A percentile compares a stretch with the other conserved stretches of the same genome.
These are phyloP conservation scores for Pangasianodon gigas DNA, from an alignment of 2,113 vertebrate genomes.

Conservation along the genomic window DNA sequence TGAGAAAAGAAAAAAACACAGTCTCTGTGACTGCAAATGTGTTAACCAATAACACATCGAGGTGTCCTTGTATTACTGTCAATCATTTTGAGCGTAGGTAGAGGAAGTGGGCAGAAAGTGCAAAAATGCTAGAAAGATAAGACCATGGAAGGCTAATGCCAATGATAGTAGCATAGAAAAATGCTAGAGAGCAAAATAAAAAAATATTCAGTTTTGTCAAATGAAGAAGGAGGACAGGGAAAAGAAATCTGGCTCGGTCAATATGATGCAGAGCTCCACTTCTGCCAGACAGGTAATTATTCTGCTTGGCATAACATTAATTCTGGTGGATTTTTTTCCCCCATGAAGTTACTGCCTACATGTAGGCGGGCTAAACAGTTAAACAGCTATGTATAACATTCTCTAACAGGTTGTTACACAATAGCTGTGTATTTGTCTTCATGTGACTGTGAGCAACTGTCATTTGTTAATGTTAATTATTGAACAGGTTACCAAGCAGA, in stretches of 20 bases:
- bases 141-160: not conserved
- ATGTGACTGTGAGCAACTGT: not conserved
- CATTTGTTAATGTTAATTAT: not conserved
- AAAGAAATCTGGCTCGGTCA: conserved; percentile 2
- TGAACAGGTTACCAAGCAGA: not conserved
- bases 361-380: not conserved
- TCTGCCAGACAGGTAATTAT: not conserved
- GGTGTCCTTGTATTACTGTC: not conserved
- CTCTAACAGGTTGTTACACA: not conserved
- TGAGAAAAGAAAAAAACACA: not conserved
- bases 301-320: conserved; percentile 17
- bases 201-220: conserved; percentile 22
- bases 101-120: conserved; percentile 15
- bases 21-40: not conserved
- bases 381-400: not conserved
- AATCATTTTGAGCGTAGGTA: conserved; percentile 8
- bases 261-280: not conserved
- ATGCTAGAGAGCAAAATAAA: not conserved
- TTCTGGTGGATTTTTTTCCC: not conserved
- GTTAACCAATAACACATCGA: conserved; percentile 11
- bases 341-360: not conserved
- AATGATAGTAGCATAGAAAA: not conserved
- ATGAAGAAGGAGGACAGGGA: not conserved
- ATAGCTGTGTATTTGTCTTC: not conserved
- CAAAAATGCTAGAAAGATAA: conserved; percentile 8